phyloP scores from a whole-genome alignment of 1,140 invertebrate genomes.

The Megalopta genalis region DNA sequence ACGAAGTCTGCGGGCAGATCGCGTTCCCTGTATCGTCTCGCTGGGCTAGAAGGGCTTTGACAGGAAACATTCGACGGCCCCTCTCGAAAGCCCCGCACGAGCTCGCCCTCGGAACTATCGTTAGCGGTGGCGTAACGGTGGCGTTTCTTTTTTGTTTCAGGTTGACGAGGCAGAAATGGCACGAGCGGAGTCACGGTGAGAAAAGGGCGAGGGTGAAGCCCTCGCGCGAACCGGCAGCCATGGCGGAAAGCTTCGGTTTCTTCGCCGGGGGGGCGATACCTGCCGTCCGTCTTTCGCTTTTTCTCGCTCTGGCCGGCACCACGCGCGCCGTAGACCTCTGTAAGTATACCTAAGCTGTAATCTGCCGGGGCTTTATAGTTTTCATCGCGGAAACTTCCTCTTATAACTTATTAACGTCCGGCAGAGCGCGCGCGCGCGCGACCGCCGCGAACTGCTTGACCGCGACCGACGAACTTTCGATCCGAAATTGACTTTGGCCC shows the following conservation, averaged over 20 bases:
- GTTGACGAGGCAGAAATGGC: slow-evolving; percentile 72
- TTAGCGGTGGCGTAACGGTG: slow-evolving; percentile 42
- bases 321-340: slow-evolving; percentile 74
- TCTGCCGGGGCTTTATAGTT: slow-evolving; percentile 16
- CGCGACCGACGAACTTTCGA: slow-evolving; percentile 61
- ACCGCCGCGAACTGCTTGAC: slow-evolving; percentile 13
- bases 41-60: background rate
- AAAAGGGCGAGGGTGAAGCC: slow-evolving; percentile 73
- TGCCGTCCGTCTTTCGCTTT: slow-evolving; percentile 69
- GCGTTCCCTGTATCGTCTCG: background rate
- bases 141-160: slow-evolving; percentile 65
- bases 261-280: slow-evolving; percentile 71
- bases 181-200: slow-evolving; percentile 73
- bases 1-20: background rate
- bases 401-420: slow-evolving; percentile 58
- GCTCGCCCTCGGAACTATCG: slow-evolving; percentile 23
- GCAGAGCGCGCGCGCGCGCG: background rate
- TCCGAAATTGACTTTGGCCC: slow-evolving; percentile 52
- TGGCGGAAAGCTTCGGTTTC: slow-evolving; percentile 73
- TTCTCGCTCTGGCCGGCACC: slow-evolving; percentile 67
- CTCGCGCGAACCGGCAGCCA: slow-evolving; percentile 72
- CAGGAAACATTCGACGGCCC: slow-evolving; percentile 27
- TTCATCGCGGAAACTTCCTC: slow-evolving; percentile 50
- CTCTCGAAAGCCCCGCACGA: slow-evolving; percentile 8
- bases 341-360: slow-evolving; percentile 64